phyloP scores from a whole-genome alignment of 2,797 vertebrate genomes.

The Stomatorhinus walkeri region DNA sequence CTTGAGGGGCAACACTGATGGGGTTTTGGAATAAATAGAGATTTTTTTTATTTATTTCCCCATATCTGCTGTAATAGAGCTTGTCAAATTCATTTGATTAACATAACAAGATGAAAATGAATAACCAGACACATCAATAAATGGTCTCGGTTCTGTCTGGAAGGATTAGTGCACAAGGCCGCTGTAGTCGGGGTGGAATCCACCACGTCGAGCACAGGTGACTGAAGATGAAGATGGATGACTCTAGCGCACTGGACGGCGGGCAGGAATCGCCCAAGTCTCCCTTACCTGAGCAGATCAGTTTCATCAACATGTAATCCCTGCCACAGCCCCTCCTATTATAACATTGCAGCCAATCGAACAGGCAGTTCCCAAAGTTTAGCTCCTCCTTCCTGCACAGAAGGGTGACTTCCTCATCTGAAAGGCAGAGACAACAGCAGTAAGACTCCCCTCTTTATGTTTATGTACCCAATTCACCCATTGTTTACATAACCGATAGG shows the following conservation, averaged over 20 bases:
- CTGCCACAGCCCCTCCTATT: constrained; percentile 61
- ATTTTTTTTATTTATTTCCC: constrained; percentile 22
- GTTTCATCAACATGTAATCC: constrained; percentile 81
- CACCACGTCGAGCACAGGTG: not conserved
- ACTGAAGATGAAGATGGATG: not conserved
- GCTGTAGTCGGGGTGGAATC: not conserved
- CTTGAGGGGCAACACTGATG: not conserved
- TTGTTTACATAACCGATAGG: not conserved
- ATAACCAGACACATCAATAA: constrained; percentile 15
- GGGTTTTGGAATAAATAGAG: not conserved
- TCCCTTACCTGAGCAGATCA: constrained; percentile 77
- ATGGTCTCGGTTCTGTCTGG: not conserved
- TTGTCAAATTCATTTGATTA: constrained; percentile 24
- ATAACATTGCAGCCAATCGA: constrained; percentile 63
- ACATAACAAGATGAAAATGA: constrained; percentile 17
- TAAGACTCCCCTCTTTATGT: constrained; percentile 46
- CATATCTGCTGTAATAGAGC: constrained; percentile 2
- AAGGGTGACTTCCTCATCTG: constrained; percentile 53
- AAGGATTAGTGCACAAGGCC: not conserved
- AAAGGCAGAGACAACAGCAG: constrained; percentile 31
- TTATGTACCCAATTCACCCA: not conserved
- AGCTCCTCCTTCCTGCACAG: constrained; percentile 50
- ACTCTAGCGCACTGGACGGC: not conserved
- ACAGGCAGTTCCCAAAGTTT: constrained; percentile 57
- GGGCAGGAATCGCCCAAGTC: not conserved